A percentile compares a stretch with the other conserved stretches of the same genome.
Evolutionary conservation across 2,888 invertebrate genomes (phyloP).

Genomic region (Aricia artaxerxes): DNA sequence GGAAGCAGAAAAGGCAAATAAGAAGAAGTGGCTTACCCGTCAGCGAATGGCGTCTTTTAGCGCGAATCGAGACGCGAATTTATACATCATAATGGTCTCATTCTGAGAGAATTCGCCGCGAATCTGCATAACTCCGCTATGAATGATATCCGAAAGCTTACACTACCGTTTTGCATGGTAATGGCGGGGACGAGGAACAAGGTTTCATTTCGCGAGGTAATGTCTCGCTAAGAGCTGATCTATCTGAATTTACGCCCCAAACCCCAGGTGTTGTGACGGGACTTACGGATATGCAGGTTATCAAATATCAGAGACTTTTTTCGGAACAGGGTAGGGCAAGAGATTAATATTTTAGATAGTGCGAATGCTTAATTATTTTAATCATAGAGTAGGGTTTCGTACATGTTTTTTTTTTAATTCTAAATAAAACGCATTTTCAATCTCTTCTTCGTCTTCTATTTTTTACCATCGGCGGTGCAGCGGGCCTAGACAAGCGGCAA

Average conservation of each 20-base stretch:
- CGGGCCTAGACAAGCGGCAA: too few species aligned
- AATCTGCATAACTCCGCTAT: slow-evolving; percentile 49
- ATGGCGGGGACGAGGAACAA: slow-evolving; percentile 43
- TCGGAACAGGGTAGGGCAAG: neutral
- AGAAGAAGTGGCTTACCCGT: neutral
- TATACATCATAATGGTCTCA: slow-evolving; percentile 34
- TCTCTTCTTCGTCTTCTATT: too few species aligned
- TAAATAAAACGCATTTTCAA: too few species aligned
- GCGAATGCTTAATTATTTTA: too few species aligned
- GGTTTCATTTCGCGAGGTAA: slow-evolving; percentile 41
- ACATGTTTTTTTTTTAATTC: too few species aligned
- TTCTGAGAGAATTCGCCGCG: slow-evolving; percentile 45
- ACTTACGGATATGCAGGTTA: slow-evolving; percentile 32
- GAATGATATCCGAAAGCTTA: slow-evolving; percentile 41
- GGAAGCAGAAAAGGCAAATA: neutral
- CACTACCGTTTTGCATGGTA: slow-evolving; percentile 50
- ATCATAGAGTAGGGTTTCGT: too few species aligned
- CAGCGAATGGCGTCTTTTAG: neutral
- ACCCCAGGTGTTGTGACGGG: slow-evolving; percentile 41
- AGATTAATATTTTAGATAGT: too few species aligned
- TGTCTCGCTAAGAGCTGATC: slow-evolving; percentile 42
- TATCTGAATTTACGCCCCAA: slow-evolving; percentile 41
- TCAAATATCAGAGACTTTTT: neutral
- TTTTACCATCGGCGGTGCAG: too few species aligned
- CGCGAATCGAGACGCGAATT: slow-evolving; percentile 7